These are phyloP conservation scores for Agrotis clavis DNA, from an alignment of 2,888 invertebrate genomes.

Conservation along the genomic window DNA sequence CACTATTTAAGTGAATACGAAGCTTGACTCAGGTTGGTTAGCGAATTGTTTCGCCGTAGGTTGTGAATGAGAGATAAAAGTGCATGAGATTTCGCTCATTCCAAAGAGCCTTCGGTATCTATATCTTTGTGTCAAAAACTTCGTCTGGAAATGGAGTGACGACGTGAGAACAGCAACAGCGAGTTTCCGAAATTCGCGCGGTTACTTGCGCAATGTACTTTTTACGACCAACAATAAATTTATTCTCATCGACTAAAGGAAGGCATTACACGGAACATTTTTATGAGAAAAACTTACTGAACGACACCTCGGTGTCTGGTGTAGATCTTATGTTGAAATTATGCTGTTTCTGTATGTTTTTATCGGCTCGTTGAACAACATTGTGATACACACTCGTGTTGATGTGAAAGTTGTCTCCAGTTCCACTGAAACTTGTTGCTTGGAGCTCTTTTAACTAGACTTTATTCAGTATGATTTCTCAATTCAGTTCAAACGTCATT, in stretches of 20 bases:
- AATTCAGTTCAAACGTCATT: no score
- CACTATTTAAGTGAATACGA: no score
- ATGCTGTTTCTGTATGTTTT: slow-evolving; percentile 30
- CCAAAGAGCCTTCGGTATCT: not conserved
- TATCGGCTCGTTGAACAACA: slow-evolving; percentile 5
- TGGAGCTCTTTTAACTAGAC: not conserved
- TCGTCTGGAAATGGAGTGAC: slow-evolving; percentile 73
- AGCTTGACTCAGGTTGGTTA: no score
- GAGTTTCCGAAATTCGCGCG: slow-evolving; percentile 74
- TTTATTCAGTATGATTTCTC: no score
- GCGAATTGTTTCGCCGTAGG: no score
- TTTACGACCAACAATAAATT: slow-evolving; percentile 85
- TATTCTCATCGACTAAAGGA: slow-evolving; percentile 81
- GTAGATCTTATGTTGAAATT: slow-evolving; percentile 40
- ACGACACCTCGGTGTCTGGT: slow-evolving; percentile 65
- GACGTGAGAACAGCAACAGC: slow-evolving; percentile 75
- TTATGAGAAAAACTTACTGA: slow-evolving; percentile 80
- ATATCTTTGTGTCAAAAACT: slow-evolving; percentile 52
- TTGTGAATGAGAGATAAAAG: no score
- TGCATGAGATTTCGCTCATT: not conserved
- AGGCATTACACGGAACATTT: slow-evolving; percentile 78
- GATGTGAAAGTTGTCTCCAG: not conserved
- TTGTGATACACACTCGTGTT: not conserved
- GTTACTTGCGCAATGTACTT: slow-evolving; percentile 79
- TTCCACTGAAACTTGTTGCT: slow-evolving; percentile 32